These are phyloP conservation scores for Rafetus swinhoei DNA, from an alignment of 2,113 vertebrate genomes.

Conservation along the genomic window DNA sequence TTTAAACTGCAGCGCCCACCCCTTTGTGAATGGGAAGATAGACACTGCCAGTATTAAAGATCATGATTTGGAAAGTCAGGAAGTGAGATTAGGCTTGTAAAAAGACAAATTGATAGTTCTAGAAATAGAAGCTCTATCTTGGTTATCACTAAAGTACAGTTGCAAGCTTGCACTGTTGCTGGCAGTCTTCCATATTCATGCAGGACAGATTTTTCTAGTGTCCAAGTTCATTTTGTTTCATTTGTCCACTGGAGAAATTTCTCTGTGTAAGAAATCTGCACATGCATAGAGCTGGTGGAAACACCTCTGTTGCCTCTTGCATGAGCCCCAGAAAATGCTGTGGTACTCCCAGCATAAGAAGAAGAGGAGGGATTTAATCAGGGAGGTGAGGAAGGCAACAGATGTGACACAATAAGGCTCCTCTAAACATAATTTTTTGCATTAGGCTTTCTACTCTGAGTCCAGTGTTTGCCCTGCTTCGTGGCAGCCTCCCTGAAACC, in stretches of 20 bases:
- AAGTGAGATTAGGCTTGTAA: not conserved
- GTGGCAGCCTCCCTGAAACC: too few species aligned
- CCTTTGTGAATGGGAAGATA: not conserved
- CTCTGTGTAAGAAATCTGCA: not conserved
- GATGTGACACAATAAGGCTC: not conserved
- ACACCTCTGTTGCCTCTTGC: not conserved
- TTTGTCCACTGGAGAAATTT: not conserved
- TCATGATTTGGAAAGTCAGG: not conserved
- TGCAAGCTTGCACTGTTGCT: not conserved
- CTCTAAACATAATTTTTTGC: not conserved
- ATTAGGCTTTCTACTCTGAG: too few species aligned
- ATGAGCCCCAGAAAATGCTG: not conserved
- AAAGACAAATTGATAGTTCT: not conserved
- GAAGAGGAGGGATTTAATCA: not conserved
- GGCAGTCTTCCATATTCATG: not conserved
- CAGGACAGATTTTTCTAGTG: not conserved
- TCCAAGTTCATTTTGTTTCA: not conserved
- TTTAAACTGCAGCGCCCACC: constrained; percentile 31
- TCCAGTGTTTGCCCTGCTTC: too few species aligned
- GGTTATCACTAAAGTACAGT: not conserved
- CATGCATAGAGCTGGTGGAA: not conserved
- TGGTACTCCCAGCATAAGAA: not conserved
- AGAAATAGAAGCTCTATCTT: not conserved
- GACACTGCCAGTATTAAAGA: not conserved
- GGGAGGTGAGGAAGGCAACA: not conserved